Evolutionary conservation across 2,888 invertebrate species (phyloP).

Genomic region (Nomada hirtipes): DNA sequence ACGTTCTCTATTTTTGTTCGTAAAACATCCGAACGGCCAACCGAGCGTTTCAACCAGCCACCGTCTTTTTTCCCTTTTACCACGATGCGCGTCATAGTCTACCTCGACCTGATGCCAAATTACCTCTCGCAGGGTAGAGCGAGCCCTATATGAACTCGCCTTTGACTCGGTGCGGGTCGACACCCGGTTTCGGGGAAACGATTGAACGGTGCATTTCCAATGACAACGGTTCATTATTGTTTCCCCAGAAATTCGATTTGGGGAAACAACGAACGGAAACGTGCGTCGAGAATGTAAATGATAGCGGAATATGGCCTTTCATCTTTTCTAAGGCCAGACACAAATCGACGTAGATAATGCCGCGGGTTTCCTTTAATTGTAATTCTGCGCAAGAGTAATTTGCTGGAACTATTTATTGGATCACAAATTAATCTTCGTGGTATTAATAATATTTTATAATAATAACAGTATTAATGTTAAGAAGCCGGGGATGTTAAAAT

Average conservation of each 20-base stretch:
- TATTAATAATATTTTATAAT: too few relatives aligned
- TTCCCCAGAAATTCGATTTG: slow-evolving; percentile 47
- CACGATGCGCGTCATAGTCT: slow-evolving; percentile 24
- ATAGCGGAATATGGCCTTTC: neutral
- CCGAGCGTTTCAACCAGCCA: slow-evolving; percentile 24
- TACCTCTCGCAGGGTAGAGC: slow-evolving; percentile 35
- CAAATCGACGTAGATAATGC: too few relatives aligned
- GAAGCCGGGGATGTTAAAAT: too few relatives aligned
- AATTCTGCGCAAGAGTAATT: too few relatives aligned
- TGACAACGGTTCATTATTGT: slow-evolving; percentile 7
- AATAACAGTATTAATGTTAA: too few relatives aligned
- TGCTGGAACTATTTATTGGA: too few relatives aligned
- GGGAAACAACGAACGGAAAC: slow-evolving; percentile 1
- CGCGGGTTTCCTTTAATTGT: too few relatives aligned
- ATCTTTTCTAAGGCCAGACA: neutral
- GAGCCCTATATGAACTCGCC: slow-evolving; percentile 47
- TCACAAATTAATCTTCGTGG: too few relatives aligned
- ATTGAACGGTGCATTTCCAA: slow-evolving; percentile 50
- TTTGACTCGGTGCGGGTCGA: neutral
- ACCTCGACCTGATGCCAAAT: slow-evolving; percentile 54
- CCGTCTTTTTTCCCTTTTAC: slow-evolving; percentile 31
- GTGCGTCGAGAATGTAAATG: neutral
- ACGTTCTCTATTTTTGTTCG: slow-evolving; percentile 59
- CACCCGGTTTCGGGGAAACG: slow-evolving; percentile 48
- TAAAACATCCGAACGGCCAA: slow-evolving; percentile 45